Conservation (phyloP, 2,888 invertebrate species). For the Exocentrus adspersus region DNA sequence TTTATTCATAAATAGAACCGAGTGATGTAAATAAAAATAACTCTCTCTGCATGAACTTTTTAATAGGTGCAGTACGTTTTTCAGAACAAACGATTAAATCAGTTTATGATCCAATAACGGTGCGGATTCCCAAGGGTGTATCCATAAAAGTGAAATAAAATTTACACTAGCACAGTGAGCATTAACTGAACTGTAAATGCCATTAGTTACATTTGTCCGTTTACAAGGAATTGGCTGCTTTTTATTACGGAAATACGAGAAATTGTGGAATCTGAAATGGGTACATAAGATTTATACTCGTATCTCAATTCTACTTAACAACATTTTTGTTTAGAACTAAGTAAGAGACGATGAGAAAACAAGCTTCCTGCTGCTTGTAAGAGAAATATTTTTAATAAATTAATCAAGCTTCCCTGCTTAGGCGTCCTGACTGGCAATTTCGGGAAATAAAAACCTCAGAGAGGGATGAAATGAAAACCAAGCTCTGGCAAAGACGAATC, state of each 20-base stretch:
- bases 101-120: background rate
- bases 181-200: background rate
- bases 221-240: too few relatives aligned
- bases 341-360: too few relatives aligned
- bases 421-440: background rate
- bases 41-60: too few relatives aligned
- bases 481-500: slow-evolving; percentile 9
- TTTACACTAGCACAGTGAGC: slow-evolving; percentile 1
- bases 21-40: too few relatives aligned
- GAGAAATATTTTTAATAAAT: background rate
- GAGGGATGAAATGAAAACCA: background rate
- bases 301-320: too few relatives aligned
- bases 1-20: too few relatives aligned
- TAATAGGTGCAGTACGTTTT: too few relatives aligned
- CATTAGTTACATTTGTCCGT: background rate
- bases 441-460: background rate
- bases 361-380: background rate
- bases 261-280: too few relatives aligned
- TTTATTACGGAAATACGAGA: too few relatives aligned
- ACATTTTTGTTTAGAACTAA: too few relatives aligned
- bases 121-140: background rate
- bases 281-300: too few relatives aligned
- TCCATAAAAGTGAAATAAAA: slow-evolving; percentile 6
- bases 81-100: too few relatives aligned
- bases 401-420: background rate